Evolutionary conservation across 2,888 invertebrate species (phyloP), one percentile per base, ranked within the genome.

Genomic region (Gibbula magus): DNA sequence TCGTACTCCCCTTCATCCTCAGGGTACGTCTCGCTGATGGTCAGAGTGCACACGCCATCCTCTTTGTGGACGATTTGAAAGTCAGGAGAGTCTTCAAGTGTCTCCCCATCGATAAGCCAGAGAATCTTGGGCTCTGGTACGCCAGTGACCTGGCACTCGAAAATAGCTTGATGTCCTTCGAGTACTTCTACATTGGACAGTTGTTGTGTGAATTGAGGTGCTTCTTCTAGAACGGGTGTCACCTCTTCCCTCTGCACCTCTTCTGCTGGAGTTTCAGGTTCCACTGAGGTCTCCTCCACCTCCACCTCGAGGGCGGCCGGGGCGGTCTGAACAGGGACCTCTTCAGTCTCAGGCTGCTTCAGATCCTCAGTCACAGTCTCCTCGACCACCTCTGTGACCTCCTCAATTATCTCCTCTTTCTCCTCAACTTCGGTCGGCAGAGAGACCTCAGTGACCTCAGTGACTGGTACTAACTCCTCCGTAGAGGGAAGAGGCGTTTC

Each of bases 1-100:
- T 97, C 97, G 92, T 98, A 99, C 1, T 98, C 97, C 22, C 99
- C 99, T 10, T 97, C 97, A 93, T 99, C 99, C 89, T 96, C 96
- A 22, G 99, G 97, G 92, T 98, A 98, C 18, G 98, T 97, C 89
- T 98, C 97, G 13, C 98, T 94, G 74, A 99, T 95, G 93, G 98
- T 98, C 74, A 99, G 94, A 66, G 96, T 96, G 91, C 96, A 97
- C 84, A 95, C 95, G 35, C 90, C 89, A 81, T 87, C 89, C 81
- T 88, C 77, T 84, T 89, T 82, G 74, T 81, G 74, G 70, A 82
- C 82, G 79, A 88, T 84, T 75, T 87, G 85, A 74, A 89, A 89
- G 35, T 85, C 84, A 35, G 88, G 85, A 7, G 94, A 88, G 53
- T 89, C 87, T 73, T 90, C 87, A 52, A 96, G 93, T 84, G 95